Base-by-base conservation (phyloP, 2,888 invertebrate genomes). In the Mesochorus sp. region DNA sequence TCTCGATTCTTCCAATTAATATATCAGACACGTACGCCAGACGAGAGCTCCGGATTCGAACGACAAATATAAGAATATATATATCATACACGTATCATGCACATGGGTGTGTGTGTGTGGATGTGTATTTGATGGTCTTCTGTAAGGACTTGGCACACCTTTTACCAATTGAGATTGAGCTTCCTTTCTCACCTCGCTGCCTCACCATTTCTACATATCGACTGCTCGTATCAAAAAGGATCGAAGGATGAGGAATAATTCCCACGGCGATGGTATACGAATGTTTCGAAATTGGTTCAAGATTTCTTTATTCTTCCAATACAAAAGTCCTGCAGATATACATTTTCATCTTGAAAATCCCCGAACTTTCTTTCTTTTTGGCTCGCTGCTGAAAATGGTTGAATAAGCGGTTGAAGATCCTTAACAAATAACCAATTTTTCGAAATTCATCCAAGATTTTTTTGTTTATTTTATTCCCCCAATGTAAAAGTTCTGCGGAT, bases 51-150 rank as follows among this genome's bases (percentile, higher is more conserved):
- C n/a, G 71, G 59, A 8, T 59, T 42, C 66, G 37, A 39, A 68
- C 76, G 79, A 72, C 76, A 64, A 62, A 73, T 73, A 76, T 73
- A 72, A 76, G 62, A 76, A 79, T 79, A n/a, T n/a, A n/a, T n/a
- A n/a, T n/a, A n/a, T n/a, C n/a, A n/a, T n/a, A n/a, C n/a, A n/a
- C n/a, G n/a, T n/a, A 76, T 75, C 73, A 68, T 76, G 51, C 72
- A 62, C 59, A 73, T 61, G 51, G 34, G 39, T 55, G 26, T 53
- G n/a, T 34, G n/a, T 34, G 10, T 55, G 10, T 55, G 19, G 14
- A 31, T 55, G 26, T 34, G 61, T 61, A 61, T 70, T 47, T 12
- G 34, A 47, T 42, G n/a, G n/a, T n/a, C n/a, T n/a, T n/a, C n/a
- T 24, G 66, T 66, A 47, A 24, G 4, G 37, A 71, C 39, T 71